These are phyloP conservation scores for Daphoenositta chrysoptera DNA, from an alignment of 2,113 vertebrate species.

Conservation along the genomic window DNA sequence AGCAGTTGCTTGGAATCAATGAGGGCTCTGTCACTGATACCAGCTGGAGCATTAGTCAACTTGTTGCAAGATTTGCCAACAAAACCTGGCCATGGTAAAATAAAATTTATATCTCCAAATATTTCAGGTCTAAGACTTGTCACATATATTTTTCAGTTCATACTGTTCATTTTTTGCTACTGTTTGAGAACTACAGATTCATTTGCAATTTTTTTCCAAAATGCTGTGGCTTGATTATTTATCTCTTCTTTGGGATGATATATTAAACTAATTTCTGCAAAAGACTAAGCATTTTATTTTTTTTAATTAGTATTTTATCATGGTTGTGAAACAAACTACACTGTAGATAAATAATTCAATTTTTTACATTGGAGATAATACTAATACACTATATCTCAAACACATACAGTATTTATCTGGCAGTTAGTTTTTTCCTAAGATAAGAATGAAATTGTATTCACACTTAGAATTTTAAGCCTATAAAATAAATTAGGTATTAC, in stretches of 20 bases:
- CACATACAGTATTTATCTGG: neutral
- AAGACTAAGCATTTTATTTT: neutral
- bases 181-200: neutral
- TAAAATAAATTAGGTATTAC: neutral
- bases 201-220: neutral
- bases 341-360: neutral
- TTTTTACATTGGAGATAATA: neutral
- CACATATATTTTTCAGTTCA: neutral
- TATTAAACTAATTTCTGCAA: neutral
- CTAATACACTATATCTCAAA: neutral
- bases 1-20: neutral
- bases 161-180: neutral
- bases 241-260: neutral
- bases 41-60: neutral
- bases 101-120: neutral
- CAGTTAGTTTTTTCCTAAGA: neutral
- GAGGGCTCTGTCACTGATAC: neutral
- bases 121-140: neutral
- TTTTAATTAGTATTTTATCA: neutral
- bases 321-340: neutral
- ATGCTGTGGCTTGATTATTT: neutral
- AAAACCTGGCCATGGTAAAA: neutral
- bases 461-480: neutral
- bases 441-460: neutral
- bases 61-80: neutral